phyloP scores from a whole-genome alignment of 1,140 invertebrate species.

The Prorops nasuta region DNA sequence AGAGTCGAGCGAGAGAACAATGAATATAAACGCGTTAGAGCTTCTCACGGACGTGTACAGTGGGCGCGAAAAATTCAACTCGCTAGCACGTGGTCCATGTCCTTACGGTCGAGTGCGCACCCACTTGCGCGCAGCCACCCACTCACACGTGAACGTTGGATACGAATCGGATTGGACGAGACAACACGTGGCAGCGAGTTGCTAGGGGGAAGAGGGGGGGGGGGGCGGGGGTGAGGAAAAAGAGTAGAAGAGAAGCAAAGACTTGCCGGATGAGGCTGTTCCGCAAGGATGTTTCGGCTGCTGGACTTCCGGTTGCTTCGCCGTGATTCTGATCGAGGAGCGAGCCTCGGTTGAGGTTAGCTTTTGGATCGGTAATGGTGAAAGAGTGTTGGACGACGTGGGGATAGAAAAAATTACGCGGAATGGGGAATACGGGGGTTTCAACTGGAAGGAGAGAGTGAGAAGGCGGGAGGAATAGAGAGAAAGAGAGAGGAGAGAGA shows the following conservation, averaged over 20 bases:
- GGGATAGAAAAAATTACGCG: constrained; percentile 19
- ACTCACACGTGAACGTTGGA: too few relatives aligned
- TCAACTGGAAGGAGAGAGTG: constrained; percentile 2
- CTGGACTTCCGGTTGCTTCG: not conserved
- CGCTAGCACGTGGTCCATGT: too few relatives aligned
- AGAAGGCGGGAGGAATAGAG: not conserved
- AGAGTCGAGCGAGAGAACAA: too few relatives aligned
- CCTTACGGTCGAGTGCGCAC: too few relatives aligned
- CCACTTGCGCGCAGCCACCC: too few relatives aligned
- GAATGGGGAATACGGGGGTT: not conserved
- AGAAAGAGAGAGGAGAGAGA: not conserved
- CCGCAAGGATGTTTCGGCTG: not conserved
- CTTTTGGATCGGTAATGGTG: constrained; percentile 16
- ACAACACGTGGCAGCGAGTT: too few relatives aligned
- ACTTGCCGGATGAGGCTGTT: not conserved
- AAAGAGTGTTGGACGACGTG: constrained; percentile 16
- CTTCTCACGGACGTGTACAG: too few relatives aligned
- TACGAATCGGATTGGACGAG: too few relatives aligned
- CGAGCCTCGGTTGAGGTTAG: constrained; percentile 13
- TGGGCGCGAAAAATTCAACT: too few relatives aligned
- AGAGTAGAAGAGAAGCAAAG: not conserved
- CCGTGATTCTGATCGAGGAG: not conserved
- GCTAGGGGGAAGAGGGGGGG: too few relatives aligned
- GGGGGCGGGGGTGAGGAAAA: too few relatives aligned
- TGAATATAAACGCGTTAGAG: too few relatives aligned